Evolutionary conservation across 2,113 vertebrate genomes (phyloP).

Genomic region (Ophthalmotilapia sp.): DNA sequence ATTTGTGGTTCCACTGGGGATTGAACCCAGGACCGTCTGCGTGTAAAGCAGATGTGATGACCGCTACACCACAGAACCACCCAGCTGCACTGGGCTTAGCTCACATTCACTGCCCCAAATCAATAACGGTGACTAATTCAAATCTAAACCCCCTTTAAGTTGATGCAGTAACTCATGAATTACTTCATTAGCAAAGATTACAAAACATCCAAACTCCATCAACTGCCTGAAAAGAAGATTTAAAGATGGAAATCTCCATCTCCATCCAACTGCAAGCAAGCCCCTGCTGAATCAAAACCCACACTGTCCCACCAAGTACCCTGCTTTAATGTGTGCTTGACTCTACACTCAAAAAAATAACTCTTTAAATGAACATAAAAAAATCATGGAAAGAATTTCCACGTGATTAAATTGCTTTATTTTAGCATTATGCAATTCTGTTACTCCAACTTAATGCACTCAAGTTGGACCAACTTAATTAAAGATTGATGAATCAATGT

Average conservation of each 20-base stretch:
- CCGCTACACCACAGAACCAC: slow-evolving; percentile 89
- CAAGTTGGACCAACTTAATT: no score
- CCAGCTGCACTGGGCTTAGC: rapidly evolving
- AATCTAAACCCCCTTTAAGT: neutral
- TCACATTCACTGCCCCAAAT: neutral
- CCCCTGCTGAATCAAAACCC: neutral
- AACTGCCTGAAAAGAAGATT: neutral
- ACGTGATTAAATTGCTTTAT: no score
- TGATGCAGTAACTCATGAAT: neutral
- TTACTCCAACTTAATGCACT: no score
- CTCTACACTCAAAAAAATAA: neutral
- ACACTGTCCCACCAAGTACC: neutral
- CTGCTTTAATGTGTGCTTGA: neutral
- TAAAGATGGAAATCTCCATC: neutral
- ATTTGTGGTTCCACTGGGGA: slow-evolving; percentile 11
- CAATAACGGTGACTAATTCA: neutral
- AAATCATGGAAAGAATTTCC: no score
- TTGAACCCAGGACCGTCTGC: slow-evolving; percentile 58
- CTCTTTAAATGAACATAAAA: no score
- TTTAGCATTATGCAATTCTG: no score
- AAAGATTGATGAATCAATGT: no score
- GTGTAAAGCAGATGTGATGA: slow-evolving; percentile 95
- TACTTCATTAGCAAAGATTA: neutral
- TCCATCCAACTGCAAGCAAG: neutral
- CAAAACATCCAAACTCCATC: neutral